Base-by-base conservation (phyloP, 2,888 invertebrate genomes). In the Hirtodrosophila alboralis region DNA sequence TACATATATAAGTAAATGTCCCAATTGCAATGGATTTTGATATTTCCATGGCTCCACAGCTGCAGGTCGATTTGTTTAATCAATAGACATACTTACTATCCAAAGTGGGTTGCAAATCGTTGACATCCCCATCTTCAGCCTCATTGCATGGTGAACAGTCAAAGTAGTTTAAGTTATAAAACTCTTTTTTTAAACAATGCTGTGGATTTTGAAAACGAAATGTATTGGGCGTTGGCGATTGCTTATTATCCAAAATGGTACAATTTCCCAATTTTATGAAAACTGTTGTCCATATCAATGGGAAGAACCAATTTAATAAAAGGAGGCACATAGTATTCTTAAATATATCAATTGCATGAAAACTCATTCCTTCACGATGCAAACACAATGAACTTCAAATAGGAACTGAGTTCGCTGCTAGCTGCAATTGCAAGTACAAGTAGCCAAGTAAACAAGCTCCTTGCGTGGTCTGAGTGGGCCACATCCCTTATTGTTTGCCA, bases 121-220 rank as follows among this genome's bases (percentile, higher is more conserved):
- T 57, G 30, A 37, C 60, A 33, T 13, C 62, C 5, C 38, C 36
- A 4, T 71, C 73, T 43, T 65, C 78, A 43, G 61, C 66, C 36
- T 72, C 70, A 26, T 80, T 89, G 81, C 93, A 93, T 0, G 89
- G 68, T 14, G 86, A 63, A 81, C 93, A 93, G 37, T 90, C 89
- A 54, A 93, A 91, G 21, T 88, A 87, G 71, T 91, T 89, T 31
- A 91, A 71, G 86, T 92, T 91, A 59, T 92, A 92, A 79, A 91
- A 92, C 78, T 92, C 91, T 63, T 90, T 89, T 53, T 70, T 75
- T 30, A 86, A 88, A 77, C 93, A 92, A 61, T 88, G 59, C 52
- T 63, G 61, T 3, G 75, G 64, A 40, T 76, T 61, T 23, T 74
- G 75, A 51, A 81, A 87, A 0, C 72, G 64, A 63, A 87, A 89